Base-by-base conservation (phyloP, 2,888 invertebrate species). In the Psylliodes chrysocephalus region DNA sequence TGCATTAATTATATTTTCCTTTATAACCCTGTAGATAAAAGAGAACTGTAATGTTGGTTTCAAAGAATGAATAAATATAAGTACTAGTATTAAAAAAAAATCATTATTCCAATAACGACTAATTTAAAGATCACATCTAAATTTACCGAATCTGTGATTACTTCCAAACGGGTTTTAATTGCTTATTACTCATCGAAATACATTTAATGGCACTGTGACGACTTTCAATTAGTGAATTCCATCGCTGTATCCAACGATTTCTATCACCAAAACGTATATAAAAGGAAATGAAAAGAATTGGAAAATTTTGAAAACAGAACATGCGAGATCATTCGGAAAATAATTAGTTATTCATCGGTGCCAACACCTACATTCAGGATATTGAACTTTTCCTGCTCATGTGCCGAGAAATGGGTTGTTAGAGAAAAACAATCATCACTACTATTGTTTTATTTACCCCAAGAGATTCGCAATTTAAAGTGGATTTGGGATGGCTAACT, bases 301-400 rank as follows among this genome's bases (percentile, higher is more conserved):
- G 44, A 44, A 44, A 14, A 46, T 46, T 46, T 22, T 46, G 46
- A 46, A 44, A 40, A 40, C 10, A n/a, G 40, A 7, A 40, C 2
- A 30, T 30, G 30, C 10, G 30, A 10, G 17, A 44, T 17, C 44
- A 44, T 17, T 44, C 44, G 17, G 19, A 44, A 44, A 44, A 44
- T 44, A 44, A 44, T 44, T 44, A 44, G 44, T 44, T 44, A 44
- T 44, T 17, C 15, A 44, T 46, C 46, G 22, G 22, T 25, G 14
- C n/a, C 46, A 25, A 22, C 46, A 46, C 46, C 46, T 46, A 35
- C 46, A n/a, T 46, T 22, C 22, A 35, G 46, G 46, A 46, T 46
- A 46, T 46, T 46, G 46, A 10, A 22, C 46, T 46, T 46, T 46
- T 22, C 19, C 17, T 18, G 44, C 19, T 44, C 17, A 44, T 7